Conservation (phyloP, 2,888 invertebrate genomes). For the Carcina quercana region DNA sequence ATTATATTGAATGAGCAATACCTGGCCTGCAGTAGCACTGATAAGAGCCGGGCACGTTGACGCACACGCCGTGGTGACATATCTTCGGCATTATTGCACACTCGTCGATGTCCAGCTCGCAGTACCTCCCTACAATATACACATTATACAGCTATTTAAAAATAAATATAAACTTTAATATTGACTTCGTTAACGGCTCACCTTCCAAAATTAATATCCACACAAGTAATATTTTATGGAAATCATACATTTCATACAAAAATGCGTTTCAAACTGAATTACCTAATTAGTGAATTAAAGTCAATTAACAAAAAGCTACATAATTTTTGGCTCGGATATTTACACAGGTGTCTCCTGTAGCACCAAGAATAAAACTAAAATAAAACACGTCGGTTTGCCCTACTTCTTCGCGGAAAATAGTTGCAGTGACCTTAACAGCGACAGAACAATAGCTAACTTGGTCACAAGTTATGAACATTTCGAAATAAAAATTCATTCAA, state of each 20-base stretch:
- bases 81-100: conserved; percentile 76
- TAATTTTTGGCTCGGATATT: conserved; percentile 27
- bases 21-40: conserved; percentile 91
- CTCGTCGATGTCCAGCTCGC: conserved; percentile 83
- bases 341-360: conserved; percentile 35
- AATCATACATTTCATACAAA: conserved; percentile 18
- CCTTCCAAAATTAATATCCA: conserved; percentile 23
- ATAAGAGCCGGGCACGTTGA: conserved; percentile 83
- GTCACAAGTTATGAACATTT: too few species aligned
- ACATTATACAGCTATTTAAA: neutral
- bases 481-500: too few species aligned
- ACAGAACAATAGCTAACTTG: conserved; percentile 6
- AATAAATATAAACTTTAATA: conserved; percentile 3
- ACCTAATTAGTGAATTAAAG: conserved; percentile 14
- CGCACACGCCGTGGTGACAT: conserved; percentile 89
- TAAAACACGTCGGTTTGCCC: conserved; percentile 11
- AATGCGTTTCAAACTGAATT: neutral
- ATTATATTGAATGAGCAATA: too few species aligned
- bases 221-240: conserved; percentile 12
- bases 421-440: conserved; percentile 6
- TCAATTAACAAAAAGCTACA: conserved; percentile 24
- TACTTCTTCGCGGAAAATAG: conserved; percentile 10
- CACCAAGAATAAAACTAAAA: conserved; percentile 8
- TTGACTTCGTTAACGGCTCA: conserved; percentile 15
- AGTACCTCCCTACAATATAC: conserved; percentile 58